Evolutionary conservation across 2,113 vertebrate species (phyloP), one percentile per base, ranked within the genome.

Genomic region (Apistogramma diplotaenia): DNA sequence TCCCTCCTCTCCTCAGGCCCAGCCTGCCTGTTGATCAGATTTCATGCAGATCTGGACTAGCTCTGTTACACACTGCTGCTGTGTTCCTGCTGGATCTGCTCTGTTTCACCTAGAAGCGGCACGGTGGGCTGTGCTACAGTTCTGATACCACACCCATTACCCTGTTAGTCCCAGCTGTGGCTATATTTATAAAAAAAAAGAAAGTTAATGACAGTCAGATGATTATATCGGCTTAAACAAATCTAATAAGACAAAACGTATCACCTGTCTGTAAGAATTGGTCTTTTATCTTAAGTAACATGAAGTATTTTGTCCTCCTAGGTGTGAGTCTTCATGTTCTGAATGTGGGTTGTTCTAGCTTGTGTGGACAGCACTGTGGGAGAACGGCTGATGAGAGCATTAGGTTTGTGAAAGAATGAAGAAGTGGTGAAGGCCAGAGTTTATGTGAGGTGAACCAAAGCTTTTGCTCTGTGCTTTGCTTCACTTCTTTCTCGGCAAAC

Each of bases 21-120:
- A 1, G 81, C 13, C 18, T 62, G 82, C 72, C 37, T 80, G 81
- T 82, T 23, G 74, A 85, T 87, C 85, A 31, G 73, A 84, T 90
- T 90, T 90, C 87, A 82, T 54, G 8, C 81, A 55, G 79, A 88
- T 86, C 82, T 88, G 89, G 81, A 85, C 82, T 82, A 37, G 82
- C 80, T 85, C 85, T 73, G 81, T 80, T 91, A 87, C 74, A 89
- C 85, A 89, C 83, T 85, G 55, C 61, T 70, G 82, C 83, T 46
- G 78, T 61, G 43, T 60, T 78, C 40, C 81, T 71, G 72, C 76
- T 83, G 55, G 71, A 62, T 90, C 85, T 88, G 89, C 76, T 82
- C 80, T 82, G 61, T 85, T 78, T 84, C 82, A 53, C 53, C 37
- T 18, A 46, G 51, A 46, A 70, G 49, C 2, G 37, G 65, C 19